Base-by-base conservation (phyloP, 2,888 invertebrate species). In the Tenthredo notha region DNA sequence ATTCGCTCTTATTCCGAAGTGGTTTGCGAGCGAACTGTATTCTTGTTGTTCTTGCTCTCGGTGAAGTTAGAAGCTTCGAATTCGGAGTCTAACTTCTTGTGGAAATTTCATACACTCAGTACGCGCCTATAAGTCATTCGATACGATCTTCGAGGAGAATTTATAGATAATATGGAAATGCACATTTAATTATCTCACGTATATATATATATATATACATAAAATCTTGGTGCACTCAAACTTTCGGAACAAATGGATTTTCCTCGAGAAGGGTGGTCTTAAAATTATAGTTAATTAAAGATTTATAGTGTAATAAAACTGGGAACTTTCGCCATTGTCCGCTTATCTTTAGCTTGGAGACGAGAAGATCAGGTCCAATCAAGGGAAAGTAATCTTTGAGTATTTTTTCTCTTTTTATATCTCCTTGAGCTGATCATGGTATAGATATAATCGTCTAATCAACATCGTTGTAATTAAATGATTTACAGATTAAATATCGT, bases 221-320 rank as follows among this genome's bases (percentile, higher is more conserved):
- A n/a, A n/a, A n/a, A 29, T 78, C 58, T 21, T 12, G 12, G 37
- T 58, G 54, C 78, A 61, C 21, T 80, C 29, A 77, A 77, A 47
- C 47, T 77, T 77, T 33, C n/a, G 25, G 77, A 29, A 33, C 12
- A 61, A 58, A 61, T 58, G 40, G 58, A n/a, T 40, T 21, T 78
- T n/a, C 15, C 54, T n/a, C 25, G 47, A 15, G 18, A 9, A 37
- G 72, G 61, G 37, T 74, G 61, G 37, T 74, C 72, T 74, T 40
- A 21, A 58, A 21, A 61, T 25, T 61, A 54, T 54, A 50, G 78
- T 78, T 78, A 58, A 77, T 54, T 78, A 78, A 78, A 78, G 78
- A 78, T 78, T 54, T 78, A 78, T 54, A 33, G 78, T 33, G 54
- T 78, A 78, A 78, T 78, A 58, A 78, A 54, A 78, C 54, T 58